phyloP scores from a whole-genome alignment of 2,888 invertebrate species.

The Ochropacha duplaris region DNA sequence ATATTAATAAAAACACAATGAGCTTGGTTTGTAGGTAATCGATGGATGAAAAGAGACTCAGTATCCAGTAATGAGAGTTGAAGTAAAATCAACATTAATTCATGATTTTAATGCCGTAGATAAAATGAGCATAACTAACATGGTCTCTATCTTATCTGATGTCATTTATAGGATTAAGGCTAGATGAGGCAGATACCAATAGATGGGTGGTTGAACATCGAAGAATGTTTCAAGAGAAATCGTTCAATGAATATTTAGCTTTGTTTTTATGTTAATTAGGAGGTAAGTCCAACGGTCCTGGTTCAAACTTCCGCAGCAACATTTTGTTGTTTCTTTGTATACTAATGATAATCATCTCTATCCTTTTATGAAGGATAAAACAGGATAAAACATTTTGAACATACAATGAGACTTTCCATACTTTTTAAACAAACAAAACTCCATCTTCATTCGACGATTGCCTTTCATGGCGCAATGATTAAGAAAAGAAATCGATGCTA shows the following conservation, averaged over 20 bases:
- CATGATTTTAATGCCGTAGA: conserved; percentile 45
- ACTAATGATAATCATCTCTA: conserved; percentile 32
- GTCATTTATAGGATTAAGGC: conserved; percentile 79
- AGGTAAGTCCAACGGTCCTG: conserved; percentile 60
- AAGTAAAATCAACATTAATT: conserved; percentile 42
- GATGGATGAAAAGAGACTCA: conserved; percentile 34
- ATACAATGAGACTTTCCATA: conserved; percentile 24
- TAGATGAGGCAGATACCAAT: conserved; percentile 75
- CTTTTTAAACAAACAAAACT: conserved; percentile 35
- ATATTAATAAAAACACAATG: not conserved
- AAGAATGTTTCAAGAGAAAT: conserved; percentile 73
- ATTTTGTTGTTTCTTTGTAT: conserved; percentile 59
- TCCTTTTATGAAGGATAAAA: conserved; percentile 21
- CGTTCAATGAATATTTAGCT: conserved; percentile 73
- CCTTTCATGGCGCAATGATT: conserved; percentile 37
- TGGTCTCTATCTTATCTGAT: conserved; percentile 70
- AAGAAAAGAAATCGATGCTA: conserved; percentile 38
- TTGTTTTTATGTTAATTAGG: conserved; percentile 79
- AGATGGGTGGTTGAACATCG: conserved; percentile 65
- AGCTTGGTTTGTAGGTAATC: conserved; percentile 25
- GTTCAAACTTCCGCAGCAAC: conserved; percentile 70
- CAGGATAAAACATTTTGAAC: conserved; percentile 22
- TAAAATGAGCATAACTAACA: conserved; percentile 44
- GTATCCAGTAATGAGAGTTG: conserved; percentile 40
- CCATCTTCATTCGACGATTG: conserved; percentile 26